Percentiles rank a stretch among this genome's conserved stretches.
Conservation (phyloP, 1,140 invertebrate species). For the Drosophila paulistorum region DNA sequence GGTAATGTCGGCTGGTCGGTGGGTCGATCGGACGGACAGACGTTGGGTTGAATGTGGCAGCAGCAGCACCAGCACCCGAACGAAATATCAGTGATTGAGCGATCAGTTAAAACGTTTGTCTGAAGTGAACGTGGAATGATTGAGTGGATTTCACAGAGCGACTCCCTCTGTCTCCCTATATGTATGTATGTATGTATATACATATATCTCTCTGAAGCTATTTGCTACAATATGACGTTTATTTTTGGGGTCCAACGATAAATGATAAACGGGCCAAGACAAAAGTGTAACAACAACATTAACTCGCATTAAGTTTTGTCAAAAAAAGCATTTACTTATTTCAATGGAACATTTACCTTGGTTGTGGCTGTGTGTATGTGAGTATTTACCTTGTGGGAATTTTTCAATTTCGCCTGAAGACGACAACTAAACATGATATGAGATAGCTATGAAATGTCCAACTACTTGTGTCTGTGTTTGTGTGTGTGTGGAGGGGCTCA, state of each 20-base stretch:
- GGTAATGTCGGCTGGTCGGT: slow-evolving; percentile 14
- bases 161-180: slow-evolving; percentile 25
- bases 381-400: slow-evolving; percentile 46
- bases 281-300: slow-evolving; percentile 57
- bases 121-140: slow-evolving; percentile 69
- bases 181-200: no score
- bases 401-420: slow-evolving; percentile 33
- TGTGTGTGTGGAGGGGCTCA: slow-evolving; percentile 34
- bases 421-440: slow-evolving; percentile 4
- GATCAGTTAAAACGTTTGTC: slow-evolving; percentile 73
- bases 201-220: slow-evolving; percentile 18
- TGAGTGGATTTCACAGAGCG: slow-evolving; percentile 72
- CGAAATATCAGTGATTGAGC: slow-evolving; percentile 74
- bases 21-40: not conserved
- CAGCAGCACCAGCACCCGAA: slow-evolving; percentile 20
- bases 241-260: slow-evolving; percentile 49
- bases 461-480: slow-evolving; percentile 2
- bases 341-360: slow-evolving; percentile 27
- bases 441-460: slow-evolving; percentile 51
- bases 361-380: slow-evolving; percentile 34
- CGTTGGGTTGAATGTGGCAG: slow-evolving; percentile 8
- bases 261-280: slow-evolving; percentile 29
- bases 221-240: slow-evolving; percentile 42
- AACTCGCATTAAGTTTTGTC: slow-evolving; percentile 71
- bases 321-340: slow-evolving; percentile 71